Evolutionary conservation across 2,888 invertebrate species (phyloP), one percentile per base, ranked within the genome.

Genomic region (Drosophila suboccidentalis): DNA sequence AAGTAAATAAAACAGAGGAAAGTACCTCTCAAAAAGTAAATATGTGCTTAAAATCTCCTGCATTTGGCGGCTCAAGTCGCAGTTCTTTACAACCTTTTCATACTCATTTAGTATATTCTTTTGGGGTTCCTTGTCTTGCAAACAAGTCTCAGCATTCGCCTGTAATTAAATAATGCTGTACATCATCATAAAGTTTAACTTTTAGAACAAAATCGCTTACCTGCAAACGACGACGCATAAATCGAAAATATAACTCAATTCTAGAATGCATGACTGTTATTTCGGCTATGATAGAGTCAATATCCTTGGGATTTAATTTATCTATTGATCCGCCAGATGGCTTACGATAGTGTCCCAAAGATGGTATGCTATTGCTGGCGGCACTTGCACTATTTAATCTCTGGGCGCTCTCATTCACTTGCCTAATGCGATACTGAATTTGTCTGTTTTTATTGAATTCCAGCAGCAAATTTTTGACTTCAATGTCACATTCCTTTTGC

Each of bases 261-360:
- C 98, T 94, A 0, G 97, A 96, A 93, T 98, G 98, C 93, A 98
- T 96, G 51, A 98, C 94, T 0, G 98, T 98, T 66, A 99, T 95
- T 93, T 99, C 99, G 0, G 96, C 96, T 66, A 99, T 95, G 47
- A 97, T 94, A 0, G 96, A 95, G 93, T 99, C 99, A 61, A 98
- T 94, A 82, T 96, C 96, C 88, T 97, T 96, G 0, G 97, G 96
- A 92, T 98, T 97, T 17, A 94, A 91, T 83, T 94, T 95, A 66
- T 95, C 95, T 15, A 93, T 79, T 1, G 92, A 90, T 34, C 91
- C 91, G 0, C 91, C 91, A 6, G 92, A 92, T n/a, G 90, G 86
- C 62, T 92, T 93, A 1, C 92, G 85, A 69, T 92, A 93, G 67
- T 92, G 92, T 11, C 92, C 92, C 41, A 91, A 54, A 0, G 81